phyloP scores from a whole-genome alignment of 1,140 invertebrate genomes.

The Drosophila auraria region DNA sequence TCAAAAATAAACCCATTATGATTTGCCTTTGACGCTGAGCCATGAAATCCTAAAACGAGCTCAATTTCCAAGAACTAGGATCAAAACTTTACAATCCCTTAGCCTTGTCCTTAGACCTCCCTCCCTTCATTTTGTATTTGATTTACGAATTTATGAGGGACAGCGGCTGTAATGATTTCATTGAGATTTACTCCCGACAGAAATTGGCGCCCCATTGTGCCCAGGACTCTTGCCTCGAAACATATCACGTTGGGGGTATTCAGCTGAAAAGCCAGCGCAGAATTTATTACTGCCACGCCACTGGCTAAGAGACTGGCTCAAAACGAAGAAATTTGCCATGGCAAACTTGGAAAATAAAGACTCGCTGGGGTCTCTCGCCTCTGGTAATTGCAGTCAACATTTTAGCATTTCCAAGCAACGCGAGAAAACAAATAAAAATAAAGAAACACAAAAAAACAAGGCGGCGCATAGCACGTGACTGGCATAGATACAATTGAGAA shows the following conservation, averaged over 20 bases:
- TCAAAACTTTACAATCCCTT: constrained; percentile 27
- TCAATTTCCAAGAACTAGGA: neutral
- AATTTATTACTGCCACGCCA: constrained; percentile 33
- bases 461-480: constrained; percentile 35
- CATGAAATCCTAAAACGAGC: constrained; percentile 1
- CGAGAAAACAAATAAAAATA: constrained; percentile 48
- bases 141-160: constrained; percentile 34
- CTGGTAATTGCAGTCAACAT: constrained; percentile 48
- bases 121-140: constrained; percentile 28
- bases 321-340: constrained; percentile 43
- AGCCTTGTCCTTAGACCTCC: neutral
- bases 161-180: constrained; percentile 42
- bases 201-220: constrained; percentile 49
- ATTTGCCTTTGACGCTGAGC: neutral
- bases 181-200: constrained; percentile 44
- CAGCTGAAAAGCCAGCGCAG: constrained; percentile 21
- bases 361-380: constrained; percentile 20
- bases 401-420: constrained; percentile 41
- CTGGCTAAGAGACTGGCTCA: constrained; percentile 14
- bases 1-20: neutral
- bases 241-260: constrained; percentile 3
- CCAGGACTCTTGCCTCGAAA: neutral
- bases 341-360: constrained; percentile 16
- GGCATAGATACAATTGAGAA: constrained; percentile 31
- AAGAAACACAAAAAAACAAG: neutral